Conservation (phyloP, 1,140 invertebrate species). For the Drosophila auraria region DNA sequence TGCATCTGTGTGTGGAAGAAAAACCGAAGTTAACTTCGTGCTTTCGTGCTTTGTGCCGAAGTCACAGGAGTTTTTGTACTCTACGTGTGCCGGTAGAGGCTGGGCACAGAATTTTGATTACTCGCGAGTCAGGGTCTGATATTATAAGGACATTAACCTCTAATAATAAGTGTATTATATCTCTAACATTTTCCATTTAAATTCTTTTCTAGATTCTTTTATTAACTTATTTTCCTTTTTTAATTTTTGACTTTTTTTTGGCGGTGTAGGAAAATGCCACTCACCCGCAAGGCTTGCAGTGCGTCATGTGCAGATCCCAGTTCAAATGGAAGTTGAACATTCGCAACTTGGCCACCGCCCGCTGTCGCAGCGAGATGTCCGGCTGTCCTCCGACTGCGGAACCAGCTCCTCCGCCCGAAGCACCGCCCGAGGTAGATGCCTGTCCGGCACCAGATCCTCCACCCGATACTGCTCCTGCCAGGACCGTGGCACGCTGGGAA, state of each 20-base stretch:
- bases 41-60: no score
- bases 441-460: constrained; percentile 23
- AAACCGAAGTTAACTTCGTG: no score
- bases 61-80: no score
- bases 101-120: no score
- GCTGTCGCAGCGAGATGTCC: constrained; percentile 82
- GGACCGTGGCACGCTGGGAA: constrained; percentile 43
- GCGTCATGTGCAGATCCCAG: constrained; percentile 85
- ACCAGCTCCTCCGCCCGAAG: constrained; percentile 1
- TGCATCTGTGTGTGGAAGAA: no score
- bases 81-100: no score
- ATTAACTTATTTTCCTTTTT: not conserved
- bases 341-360: constrained; percentile 83
- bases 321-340: constrained; percentile 85
- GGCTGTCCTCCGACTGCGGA: constrained; percentile 40
- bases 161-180: no score
- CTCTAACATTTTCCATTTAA: no score
- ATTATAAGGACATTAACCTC: no score
- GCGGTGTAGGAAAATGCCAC: constrained; percentile 38
- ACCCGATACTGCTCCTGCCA: constrained; percentile 12
- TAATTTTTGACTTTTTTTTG: not conserved
- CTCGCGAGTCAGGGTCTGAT: no score
- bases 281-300: constrained; percentile 85
- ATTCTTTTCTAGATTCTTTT: no score
- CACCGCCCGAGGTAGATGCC: constrained; percentile 65